Evolutionary conservation across 1,140 invertebrate species (phyloP).

Genomic region (Tetragonula clypearis): DNA sequence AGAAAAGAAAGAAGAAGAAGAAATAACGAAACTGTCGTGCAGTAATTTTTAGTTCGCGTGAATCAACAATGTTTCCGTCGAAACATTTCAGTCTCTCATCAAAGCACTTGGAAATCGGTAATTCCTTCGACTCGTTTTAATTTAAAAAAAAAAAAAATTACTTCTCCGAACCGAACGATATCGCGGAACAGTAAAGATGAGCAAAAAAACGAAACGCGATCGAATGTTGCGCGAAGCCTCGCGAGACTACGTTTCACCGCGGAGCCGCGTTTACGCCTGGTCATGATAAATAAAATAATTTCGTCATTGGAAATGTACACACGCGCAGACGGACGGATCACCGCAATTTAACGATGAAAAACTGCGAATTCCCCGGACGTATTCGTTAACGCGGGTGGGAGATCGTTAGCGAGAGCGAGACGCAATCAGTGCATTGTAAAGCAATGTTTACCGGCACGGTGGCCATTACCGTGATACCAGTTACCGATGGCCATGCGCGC

Average conservation of each 20-base stretch:
- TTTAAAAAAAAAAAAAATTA: not conserved
- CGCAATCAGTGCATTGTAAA: slow-evolving; percentile 7
- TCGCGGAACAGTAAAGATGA: not conserved
- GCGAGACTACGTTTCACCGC: not conserved
- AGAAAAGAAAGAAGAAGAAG: too few species aligned
- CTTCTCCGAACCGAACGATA: not conserved
- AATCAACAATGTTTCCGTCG: not conserved
- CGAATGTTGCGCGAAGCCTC: not conserved
- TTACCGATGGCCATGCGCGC: not conserved
- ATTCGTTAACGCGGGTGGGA: not conserved
- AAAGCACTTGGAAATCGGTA: not conserved
- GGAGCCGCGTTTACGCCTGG: too few species aligned
- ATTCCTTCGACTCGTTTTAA: not conserved
- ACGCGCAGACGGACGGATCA: not conserved
- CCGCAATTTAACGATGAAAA: not conserved
- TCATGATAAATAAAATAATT: slow-evolving; percentile 8
- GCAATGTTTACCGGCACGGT: slow-evolving; percentile 10
- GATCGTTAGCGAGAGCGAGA: not conserved
- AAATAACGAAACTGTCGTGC: not conserved
- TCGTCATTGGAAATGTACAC: not conserved
- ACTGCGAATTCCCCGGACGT: not conserved
- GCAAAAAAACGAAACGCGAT: too few species aligned
- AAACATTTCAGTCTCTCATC: not conserved
- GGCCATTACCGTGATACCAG: slow-evolving; percentile 3
- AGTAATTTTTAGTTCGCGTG: not conserved